Conservation (phyloP, 2,113 vertebrate species). For the Sus scrofa region T2T-Sscrofa CM000820.6:123924501-123925000, state of each 20-base stretch:
- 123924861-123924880: background rate
- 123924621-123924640: background rate
- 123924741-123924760: too few relatives aligned
- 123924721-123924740: background rate
- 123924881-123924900: background rate
- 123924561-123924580: background rate
- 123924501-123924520: background rate
- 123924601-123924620: background rate
- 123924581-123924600: background rate
- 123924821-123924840: background rate
- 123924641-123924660: background rate
- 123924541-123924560: background rate
- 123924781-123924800: background rate
- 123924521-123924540: background rate
- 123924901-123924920: too few relatives aligned
- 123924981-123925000: too few relatives aligned
- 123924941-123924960: too few relatives aligned
- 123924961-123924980: too few relatives aligned
- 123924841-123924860: background rate
- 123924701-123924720: background rate
- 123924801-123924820: background rate
- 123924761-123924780: rapidly evolving
- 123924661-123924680: background rate
- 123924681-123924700: background rate
- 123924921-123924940: too few relatives aligned